Base-by-base conservation (phyloP, 2,797 vertebrate genomes). In the Cirrhinus mrigala region DNA sequence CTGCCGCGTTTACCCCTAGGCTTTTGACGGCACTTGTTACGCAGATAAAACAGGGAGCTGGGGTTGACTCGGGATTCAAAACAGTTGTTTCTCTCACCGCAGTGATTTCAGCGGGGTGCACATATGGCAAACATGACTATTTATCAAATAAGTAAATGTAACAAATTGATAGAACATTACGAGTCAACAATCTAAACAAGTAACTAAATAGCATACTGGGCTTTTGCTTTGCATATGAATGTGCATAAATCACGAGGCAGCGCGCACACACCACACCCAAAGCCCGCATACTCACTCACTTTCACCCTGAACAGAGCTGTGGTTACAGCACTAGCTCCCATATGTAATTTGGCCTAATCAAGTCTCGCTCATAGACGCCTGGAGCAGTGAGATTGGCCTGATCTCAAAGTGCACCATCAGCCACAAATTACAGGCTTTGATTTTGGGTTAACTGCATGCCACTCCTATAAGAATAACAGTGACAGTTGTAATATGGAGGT, bases 371-470 rank as follows among this genome's bases (percentile, higher is more conserved):
- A 90, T 91, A 86, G 85, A 88, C 79, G 94, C 95, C 95, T 91
- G 89, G 94, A 96, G 95, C 94, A 85, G 91, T 93, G 93, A 95
- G 94, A 94, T 96, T 94, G 95, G 95, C 94, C 95, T 94, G 94
- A 95, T 95, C 96, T 96, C 92, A 94, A 94, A 95, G 94, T 93
- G 94, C 94, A 94, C 93, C 94, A 94, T 96, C 95, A 95, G 94
- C 93, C 95, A 95, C 94, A 96, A 97, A 97, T 97, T 96, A 96
- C 94, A 93, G 94, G 93, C 92, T 94, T 94, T 95, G 96, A 96
- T 95, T 96, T 94, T 94, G 93, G 94, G 95, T 96, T 96, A 95
- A 96, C 94, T 94, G 94, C 92, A 91, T 94, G 93, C 93, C 95
- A 93, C 93, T 94, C 95, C 93, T 95, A 93, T 92, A 92, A 94